phyloP scores from a whole-genome alignment of 2,888 invertebrate species.

The Acrobasis suavella region DNA sequence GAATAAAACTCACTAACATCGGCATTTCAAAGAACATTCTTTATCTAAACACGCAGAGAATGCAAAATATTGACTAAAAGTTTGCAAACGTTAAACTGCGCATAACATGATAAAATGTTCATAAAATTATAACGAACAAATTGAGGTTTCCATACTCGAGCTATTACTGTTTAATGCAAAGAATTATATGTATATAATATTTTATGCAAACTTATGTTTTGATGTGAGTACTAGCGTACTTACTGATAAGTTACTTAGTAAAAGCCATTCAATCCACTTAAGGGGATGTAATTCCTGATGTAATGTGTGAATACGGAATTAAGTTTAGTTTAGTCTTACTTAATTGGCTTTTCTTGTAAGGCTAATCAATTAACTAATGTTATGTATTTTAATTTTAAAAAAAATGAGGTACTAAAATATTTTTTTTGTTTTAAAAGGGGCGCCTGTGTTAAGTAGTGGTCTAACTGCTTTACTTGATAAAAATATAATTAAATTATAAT shows the following conservation, averaged over 20 bases:
- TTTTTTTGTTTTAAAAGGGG: too few species aligned
- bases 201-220: neutral
- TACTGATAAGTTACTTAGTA: neutral
- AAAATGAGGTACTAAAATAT: too few species aligned
- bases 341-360: too few species aligned
- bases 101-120: neutral
- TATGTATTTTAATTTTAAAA: too few species aligned
- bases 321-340: neutral
- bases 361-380: too few species aligned
- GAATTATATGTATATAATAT: neutral
- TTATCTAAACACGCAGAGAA: constrained; percentile 11
- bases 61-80: neutral
- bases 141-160: neutral
- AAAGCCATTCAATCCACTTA: neutral
- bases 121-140: neutral
- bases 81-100: neutral
- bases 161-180: neutral
- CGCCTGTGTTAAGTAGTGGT: too few species aligned
- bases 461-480: too few species aligned
- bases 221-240: neutral
- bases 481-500: too few species aligned
- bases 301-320: neutral
- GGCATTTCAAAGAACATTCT: constrained; percentile 13
- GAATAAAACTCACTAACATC: neutral
- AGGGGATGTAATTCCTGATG: neutral